Evolutionary conservation across 2,888 invertebrate genomes (phyloP).

Genomic region (Leptinotarsa rubiginosa): DNA sequence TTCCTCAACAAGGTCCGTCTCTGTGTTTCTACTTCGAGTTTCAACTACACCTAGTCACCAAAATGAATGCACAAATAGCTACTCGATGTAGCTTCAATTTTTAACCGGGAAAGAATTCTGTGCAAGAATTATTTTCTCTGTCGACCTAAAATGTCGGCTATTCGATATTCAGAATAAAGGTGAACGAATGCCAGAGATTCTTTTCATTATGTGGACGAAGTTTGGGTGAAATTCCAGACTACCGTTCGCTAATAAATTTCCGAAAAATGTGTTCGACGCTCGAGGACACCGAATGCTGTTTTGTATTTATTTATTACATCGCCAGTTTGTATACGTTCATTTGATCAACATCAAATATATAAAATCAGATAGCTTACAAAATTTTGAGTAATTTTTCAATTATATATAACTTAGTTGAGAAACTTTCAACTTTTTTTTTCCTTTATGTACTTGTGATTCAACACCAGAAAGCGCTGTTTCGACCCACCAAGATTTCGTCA

Average conservation of each 20-base stretch:
- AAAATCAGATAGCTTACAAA: too few species aligned
- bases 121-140: conserved; percentile 12
- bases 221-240: conserved; percentile 26
- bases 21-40: neutral
- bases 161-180: conserved; percentile 31
- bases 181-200: conserved; percentile 25
- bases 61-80: conserved; percentile 14
- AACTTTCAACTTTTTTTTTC: too few species aligned
- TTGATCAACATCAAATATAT: too few species aligned
- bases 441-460: too few species aligned
- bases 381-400: too few species aligned
- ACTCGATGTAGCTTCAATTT: conserved; percentile 23
- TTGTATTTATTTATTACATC: neutral
- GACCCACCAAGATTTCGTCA: too few species aligned
- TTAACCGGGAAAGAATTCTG: conserved; percentile 32
- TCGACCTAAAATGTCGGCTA: conserved; percentile 22
- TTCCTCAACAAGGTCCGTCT: neutral
- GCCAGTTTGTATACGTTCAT: neutral
- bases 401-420: too few species aligned
- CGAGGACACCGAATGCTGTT: conserved; percentile 1
- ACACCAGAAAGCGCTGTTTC: too few species aligned
- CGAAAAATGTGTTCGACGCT: conserved; percentile 21
- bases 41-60: conserved; percentile 7
- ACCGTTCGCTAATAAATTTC: conserved; percentile 27
- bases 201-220: conserved; percentile 30